phyloP scores from a whole-genome alignment of 2,888 invertebrate genomes.

The Melangyna quadrimaculata region DNA sequence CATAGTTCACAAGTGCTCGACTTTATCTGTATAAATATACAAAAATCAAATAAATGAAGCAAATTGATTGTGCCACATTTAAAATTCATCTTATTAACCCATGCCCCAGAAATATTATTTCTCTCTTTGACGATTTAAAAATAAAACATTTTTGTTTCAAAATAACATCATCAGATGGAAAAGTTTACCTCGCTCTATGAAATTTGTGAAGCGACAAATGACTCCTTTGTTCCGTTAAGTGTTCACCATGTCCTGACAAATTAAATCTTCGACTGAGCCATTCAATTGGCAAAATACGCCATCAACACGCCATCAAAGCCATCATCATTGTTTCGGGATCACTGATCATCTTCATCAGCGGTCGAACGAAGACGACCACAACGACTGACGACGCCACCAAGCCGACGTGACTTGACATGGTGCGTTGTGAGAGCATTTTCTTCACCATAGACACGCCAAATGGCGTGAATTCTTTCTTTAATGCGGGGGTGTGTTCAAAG shows the following conservation, averaged over 20 bases:
- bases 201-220: constrained; percentile 19
- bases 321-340: constrained; percentile 52
- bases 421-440: constrained; percentile 15
- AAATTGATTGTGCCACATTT: constrained; percentile 40
- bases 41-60: constrained; percentile 14
- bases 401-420: neutral
- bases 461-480: constrained; percentile 28
- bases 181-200: constrained; percentile 31
- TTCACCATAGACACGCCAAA: constrained; percentile 27
- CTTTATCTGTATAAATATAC: neutral
- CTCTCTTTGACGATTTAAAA: constrained; percentile 37
- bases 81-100: constrained; percentile 54
- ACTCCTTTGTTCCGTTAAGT: constrained; percentile 55
- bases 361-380: neutral
- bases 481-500: constrained; percentile 42
- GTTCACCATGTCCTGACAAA: constrained; percentile 42
- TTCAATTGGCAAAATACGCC: constrained; percentile 66
- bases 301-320: constrained; percentile 57
- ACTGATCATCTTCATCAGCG: constrained; percentile 48
- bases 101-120: constrained; percentile 53
- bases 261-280: constrained; percentile 36
- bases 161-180: constrained; percentile 16
- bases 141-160: constrained; percentile 7
- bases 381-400: neutral
- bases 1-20: too few species aligned